These are phyloP conservation scores for Lysiphlebus fabarum DNA, from an alignment of 1,140 invertebrate species.

Conservation along the genomic window DNA sequence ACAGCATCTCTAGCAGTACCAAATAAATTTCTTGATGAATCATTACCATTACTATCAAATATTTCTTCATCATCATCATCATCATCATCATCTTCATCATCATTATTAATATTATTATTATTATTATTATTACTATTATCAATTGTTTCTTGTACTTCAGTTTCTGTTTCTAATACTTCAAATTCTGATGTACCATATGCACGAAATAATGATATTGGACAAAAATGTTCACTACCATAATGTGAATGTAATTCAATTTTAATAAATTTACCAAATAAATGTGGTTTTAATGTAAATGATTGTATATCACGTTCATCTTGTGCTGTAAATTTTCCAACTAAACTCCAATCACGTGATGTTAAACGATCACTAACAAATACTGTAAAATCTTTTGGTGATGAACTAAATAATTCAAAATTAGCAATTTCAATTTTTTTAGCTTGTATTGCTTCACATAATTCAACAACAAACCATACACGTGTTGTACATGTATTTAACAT, in stretches of 20 bases:
- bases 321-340: conserved; percentile 82
- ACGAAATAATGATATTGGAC: conserved; percentile 88
- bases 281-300: conserved; percentile 74
- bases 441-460: conserved; percentile 96
- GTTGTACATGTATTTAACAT: conserved; percentile 94
- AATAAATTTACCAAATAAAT: conserved; percentile 91
- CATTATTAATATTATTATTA: conserved; percentile 3
- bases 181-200: conserved; percentile 90
- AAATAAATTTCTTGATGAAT: conserved; percentile 66
- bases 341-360: conserved; percentile 88
- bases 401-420: conserved; percentile 98
- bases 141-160: conserved; percentile 57
- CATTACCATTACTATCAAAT: conserved; percentile 49
- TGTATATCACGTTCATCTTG: conserved; percentile 85
- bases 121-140: conserved; percentile 7
- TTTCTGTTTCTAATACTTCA: conserved; percentile 80
- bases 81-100: too few species aligned
- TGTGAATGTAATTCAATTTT: conserved; percentile 88
- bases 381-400: conserved; percentile 87
- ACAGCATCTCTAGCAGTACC: conserved; percentile 82
- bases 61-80: conserved; percentile 54
- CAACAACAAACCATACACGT: conserved; percentile 93
- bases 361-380: conserved; percentile 86
- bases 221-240: conserved; percentile 95
- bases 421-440: conserved; percentile 91